These are phyloP conservation scores for Heterohyrax brucei DNA, from an alignment of 2,797 vertebrate genomes.

Conservation along the genomic window DNA sequence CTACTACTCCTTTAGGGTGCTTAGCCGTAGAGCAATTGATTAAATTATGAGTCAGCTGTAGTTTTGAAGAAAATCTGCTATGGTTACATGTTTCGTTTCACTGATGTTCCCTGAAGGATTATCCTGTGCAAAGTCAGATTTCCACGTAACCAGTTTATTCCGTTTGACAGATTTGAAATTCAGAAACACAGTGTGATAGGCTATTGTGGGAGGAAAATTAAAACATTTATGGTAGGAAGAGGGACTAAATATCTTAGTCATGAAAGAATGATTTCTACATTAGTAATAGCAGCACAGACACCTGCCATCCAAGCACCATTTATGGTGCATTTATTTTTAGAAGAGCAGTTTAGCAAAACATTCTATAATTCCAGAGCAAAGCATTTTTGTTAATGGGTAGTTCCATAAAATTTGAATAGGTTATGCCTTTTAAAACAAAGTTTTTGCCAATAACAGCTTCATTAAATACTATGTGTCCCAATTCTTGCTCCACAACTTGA, in stretches of 20 bases:
- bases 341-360: constrained; percentile 74
- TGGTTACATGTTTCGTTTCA: constrained; percentile 51
- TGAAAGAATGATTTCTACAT: constrained; percentile 81
- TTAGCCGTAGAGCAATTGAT: constrained; percentile 57
- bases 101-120: constrained; percentile 50
- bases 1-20: neutral
- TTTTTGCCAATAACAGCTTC: constrained; percentile 73
- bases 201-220: constrained; percentile 80
- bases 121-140: constrained; percentile 53
- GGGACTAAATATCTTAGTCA: constrained; percentile 79
- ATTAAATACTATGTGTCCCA: constrained; percentile 77
- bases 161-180: constrained; percentile 77
- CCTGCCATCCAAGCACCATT: constrained; percentile 44
- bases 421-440: constrained; percentile 81
- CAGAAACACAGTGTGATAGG: constrained; percentile 69
- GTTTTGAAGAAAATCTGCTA: constrained; percentile 22
- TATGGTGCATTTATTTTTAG: constrained; percentile 66
- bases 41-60: constrained; percentile 70
- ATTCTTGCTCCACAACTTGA: constrained; percentile 67
- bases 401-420: constrained; percentile 76
- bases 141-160: constrained; percentile 63
- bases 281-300: constrained; percentile 1
- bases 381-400: constrained; percentile 73
- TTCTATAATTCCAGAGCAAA: constrained; percentile 76
- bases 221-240: constrained; percentile 64